Conservation (phyloP, 2,797 vertebrate species). For the Toxotes lorentzi region DNA sequence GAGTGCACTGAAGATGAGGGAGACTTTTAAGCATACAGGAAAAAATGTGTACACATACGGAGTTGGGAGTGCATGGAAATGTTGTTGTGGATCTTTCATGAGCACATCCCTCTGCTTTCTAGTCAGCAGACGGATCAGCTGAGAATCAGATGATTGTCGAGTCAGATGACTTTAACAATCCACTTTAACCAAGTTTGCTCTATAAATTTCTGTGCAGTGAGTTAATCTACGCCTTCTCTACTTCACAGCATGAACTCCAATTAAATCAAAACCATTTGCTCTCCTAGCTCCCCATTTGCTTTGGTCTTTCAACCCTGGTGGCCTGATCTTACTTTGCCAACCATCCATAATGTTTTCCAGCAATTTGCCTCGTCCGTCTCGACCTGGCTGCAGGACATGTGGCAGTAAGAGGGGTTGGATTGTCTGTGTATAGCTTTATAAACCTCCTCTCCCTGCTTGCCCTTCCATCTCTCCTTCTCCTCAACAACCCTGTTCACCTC, state of each 20-base stretch:
- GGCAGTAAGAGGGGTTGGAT: conserved; percentile 19
- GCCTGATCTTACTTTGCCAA: conserved; percentile 13
- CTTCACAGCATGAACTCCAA: conserved; percentile 32
- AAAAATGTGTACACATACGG: neutral
- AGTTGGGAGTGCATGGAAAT: neutral
- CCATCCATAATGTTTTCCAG: conserved; percentile 20
- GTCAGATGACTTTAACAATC: conserved; percentile 77
- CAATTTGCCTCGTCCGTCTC: conserved; percentile 18
- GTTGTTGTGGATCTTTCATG: conserved; percentile 46
- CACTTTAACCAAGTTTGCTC: conserved; percentile 52
- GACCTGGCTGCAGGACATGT: conserved; percentile 36
- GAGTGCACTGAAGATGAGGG: conserved; percentile 6
- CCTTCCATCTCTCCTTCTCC: conserved; percentile 43
- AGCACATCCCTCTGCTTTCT: conserved; percentile 51
- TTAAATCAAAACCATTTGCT: conserved; percentile 39
- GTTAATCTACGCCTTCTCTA: conserved; percentile 23
- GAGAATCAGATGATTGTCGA: conserved; percentile 79
- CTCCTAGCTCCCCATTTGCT: conserved; percentile 8
- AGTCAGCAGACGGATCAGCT: conserved; percentile 81
- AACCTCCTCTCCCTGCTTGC: conserved; percentile 51
- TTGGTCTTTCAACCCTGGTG: conserved; percentile 37
- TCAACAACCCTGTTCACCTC: conserved; percentile 60
- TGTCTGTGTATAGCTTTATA: conserved; percentile 65
- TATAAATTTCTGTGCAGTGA: conserved; percentile 35
- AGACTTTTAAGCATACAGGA: conserved; percentile 7